Evolutionary conservation across 2,888 invertebrate species (phyloP), one percentile per base, ranked within the genome.

Genomic region (Imbricaverruca yamaguchii): DNA sequence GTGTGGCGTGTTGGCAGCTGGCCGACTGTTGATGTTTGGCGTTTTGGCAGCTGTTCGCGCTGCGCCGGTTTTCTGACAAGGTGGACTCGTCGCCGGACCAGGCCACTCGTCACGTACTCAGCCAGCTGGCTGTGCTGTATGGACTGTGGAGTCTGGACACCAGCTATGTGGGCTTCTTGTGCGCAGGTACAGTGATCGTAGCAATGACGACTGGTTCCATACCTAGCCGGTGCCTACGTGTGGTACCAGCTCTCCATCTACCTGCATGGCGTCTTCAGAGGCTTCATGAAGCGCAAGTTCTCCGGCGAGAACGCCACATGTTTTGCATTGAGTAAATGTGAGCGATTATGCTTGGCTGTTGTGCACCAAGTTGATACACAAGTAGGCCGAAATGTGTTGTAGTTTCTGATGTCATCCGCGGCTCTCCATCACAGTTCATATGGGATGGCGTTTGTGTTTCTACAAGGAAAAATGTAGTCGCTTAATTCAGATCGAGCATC

Each of bases 151-250:
- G 18, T 4, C 56, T 81, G 18, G 81, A 81, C 53, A 78, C 23
- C 6, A 21, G 55, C 21, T 57, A 61, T 57, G 18, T 59, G 10
- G 6, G 23, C 25, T 79, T 23, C 25, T 18, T 79, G 57, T 23
- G 23, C 25, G 57, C 56, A 79, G 79, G 79, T 79, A 13, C 39
- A 39, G 39, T 39, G 39, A 39, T 39, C 39, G 39, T 39, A 39
- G 39, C 2, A 4, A 39, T 4, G 39, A 39, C 4, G 39, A 13
- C 85, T 89, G 7, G 85, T 89, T 80, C 90, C 90, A 0, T 88
- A 87, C 82, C 83, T 90, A 57, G 89, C 89, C 15, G 87, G 87
- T 0, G 85, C 87, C 0, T 89, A 87, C 83, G 87, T 87, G 13
- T 82, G 88, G 84, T 87, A 88, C 81, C 85, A 86, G 83, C 88